Base-by-base conservation (phyloP, 1,140 invertebrate species). In the Phymastichus coffea region DNA sequence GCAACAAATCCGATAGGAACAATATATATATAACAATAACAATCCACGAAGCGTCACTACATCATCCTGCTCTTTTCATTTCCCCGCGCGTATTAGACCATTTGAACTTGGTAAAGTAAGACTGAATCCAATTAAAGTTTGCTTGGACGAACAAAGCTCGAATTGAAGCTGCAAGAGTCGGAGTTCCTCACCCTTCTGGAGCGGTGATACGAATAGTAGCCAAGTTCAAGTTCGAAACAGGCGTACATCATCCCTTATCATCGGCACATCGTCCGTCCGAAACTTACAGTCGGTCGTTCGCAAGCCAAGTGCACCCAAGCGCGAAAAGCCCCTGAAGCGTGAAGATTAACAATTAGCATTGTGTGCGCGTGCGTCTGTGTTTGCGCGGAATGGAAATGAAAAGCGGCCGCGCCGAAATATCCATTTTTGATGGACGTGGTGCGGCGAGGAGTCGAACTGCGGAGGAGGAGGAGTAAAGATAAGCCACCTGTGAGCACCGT, bases 321-420 rank as follows among this genome's bases (percentile, higher is more conserved):
- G 59, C 38, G 49, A 61, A 51, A 55, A 25, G 4, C 23, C 44
- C 33, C 3, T 49, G 41, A n/a, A 40, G 41, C 37, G 58, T 61
- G 26, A 61, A 61, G 58, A 61, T 61, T 61, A 61, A 61, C 59
- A 61, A 56, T 61, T 61, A 53, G 22, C 2, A 9, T 3, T n/a
- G 47, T 30, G 43, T 2, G 23, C 17, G 17, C 38, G 38, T 19
- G 38, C 2, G n/a, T n/a, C n/a, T n/a, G n/a, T n/a, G n/a, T n/a
- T n/a, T n/a, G n/a, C n/a, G n/a, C 2, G 43, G 3, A 23, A 6
- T 15, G 20, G 22, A 9, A 20, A 25, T 7, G 33, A 23, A 52
- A 12, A 44, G 15, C 19, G 10, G 23, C 2, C 17, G 17, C 25
- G 8, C n/a, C 33, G 25, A 35, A 37, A 47, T 40, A 23, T 38